A percentile compares a stretch with the other conserved stretches of the same genome.
Evolutionary conservation across 2,888 invertebrate species (phyloP).

Genomic region (Bhutanitis thaidina): DNA sequence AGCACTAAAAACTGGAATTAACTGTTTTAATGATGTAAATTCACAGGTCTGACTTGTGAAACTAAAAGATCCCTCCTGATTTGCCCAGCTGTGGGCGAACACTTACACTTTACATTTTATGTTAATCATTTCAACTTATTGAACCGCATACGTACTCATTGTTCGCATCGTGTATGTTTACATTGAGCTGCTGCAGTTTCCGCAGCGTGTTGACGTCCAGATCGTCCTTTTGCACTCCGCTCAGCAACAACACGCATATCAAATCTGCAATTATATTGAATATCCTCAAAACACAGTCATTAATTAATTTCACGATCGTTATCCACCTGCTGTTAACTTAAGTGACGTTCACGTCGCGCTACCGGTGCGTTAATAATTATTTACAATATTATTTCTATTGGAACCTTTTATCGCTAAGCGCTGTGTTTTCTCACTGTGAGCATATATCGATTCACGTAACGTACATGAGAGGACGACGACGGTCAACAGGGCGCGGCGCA

Average conservation of each 20-base stretch:
- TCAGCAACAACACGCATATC: constrained; percentile 62
- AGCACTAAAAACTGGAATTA: too few relatives aligned
- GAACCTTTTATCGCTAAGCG: constrained; percentile 68
- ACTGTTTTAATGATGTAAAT: too few relatives aligned
- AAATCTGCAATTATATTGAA: constrained; percentile 55
- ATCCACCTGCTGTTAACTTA: not conserved
- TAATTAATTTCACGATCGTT: not conserved
- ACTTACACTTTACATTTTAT: not conserved
- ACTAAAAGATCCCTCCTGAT: too few relatives aligned
- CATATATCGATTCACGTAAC: constrained; percentile 51
- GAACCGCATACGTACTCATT: constrained; percentile 53
- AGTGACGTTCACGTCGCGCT: not conserved
- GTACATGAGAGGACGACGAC: constrained; percentile 65
- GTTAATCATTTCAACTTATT: not conserved
- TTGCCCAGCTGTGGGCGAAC: too few relatives aligned
- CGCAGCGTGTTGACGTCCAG: constrained; percentile 49
- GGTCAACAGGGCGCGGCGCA: constrained; percentile 55
- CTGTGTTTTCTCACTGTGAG: constrained; percentile 44
- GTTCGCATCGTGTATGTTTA: constrained; percentile 56
- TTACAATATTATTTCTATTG: constrained; percentile 40
- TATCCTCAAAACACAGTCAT: constrained; percentile 4
- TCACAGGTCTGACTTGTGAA: too few relatives aligned
- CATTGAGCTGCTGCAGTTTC: constrained; percentile 56
- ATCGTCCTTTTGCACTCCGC: constrained; percentile 66
- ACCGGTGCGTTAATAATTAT: constrained; percentile 9